These are phyloP conservation scores for Lethocerus indicus DNA, from an alignment of 1,140 invertebrate species.

Conservation along the genomic window DNA sequence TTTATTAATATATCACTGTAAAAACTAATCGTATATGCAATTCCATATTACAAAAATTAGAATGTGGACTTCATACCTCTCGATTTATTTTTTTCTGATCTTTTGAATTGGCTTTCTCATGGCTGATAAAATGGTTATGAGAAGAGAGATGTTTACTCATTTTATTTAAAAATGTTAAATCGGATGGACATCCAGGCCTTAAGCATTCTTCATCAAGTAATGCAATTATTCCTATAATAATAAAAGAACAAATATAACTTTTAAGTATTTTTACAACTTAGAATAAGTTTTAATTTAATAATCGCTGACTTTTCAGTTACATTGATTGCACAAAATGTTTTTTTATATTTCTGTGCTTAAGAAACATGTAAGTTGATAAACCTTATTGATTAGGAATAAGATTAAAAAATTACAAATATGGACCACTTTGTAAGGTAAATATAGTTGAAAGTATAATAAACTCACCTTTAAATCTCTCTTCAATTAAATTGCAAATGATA, in stretches of 20 bases:
- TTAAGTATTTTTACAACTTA: not conserved
- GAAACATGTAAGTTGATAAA: conserved; percentile 11
- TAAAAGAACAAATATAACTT: not conserved
- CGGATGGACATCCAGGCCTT: conserved; percentile 70
- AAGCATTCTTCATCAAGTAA: conserved; percentile 85
- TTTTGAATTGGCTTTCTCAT: conserved; percentile 54
- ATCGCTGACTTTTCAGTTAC: not conserved
- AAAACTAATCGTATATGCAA: not conserved
- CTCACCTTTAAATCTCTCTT: conserved; percentile 70
- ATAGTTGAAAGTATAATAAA: no score
- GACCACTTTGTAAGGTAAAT: no score
- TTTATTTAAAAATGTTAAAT: conserved; percentile 70
- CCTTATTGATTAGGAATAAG: no score
- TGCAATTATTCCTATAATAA: conserved; percentile 48
- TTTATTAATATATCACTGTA: no score
- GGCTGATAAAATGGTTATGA: conserved; percentile 71
- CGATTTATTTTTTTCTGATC: conserved; percentile 63
- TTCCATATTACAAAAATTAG: not conserved
- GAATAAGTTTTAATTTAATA: not conserved
- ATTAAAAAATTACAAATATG: no score
- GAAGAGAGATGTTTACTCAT: conserved; percentile 48
- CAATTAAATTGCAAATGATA: conserved; percentile 86
- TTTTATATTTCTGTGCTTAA: not conserved
- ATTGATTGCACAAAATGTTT: not conserved
- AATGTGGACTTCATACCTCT: conserved; percentile 39